Percentiles rank a stretch among this genome's conserved stretches.
Conservation (phyloP, 2,113 vertebrate genomes). For the Grantiella picta region DNA sequence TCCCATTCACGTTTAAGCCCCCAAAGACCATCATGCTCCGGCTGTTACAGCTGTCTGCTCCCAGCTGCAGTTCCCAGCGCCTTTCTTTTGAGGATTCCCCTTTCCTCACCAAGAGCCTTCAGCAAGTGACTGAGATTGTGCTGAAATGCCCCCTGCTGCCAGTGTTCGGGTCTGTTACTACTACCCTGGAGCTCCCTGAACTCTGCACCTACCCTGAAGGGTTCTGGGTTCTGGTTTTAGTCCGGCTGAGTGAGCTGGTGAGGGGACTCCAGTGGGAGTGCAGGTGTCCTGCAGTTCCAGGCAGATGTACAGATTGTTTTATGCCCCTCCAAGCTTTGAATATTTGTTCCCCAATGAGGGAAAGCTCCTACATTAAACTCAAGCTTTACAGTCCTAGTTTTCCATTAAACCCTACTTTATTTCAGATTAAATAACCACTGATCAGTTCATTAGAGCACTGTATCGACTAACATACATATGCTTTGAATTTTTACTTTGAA, state of each 20-base stretch:
- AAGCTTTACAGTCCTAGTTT: background rate
- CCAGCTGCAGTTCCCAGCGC: background rate
- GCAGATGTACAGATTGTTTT: background rate
- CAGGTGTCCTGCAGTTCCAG: background rate
- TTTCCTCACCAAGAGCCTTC: background rate
- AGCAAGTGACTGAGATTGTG: background rate
- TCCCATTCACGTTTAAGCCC: fast-evolving
- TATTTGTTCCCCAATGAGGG: background rate
- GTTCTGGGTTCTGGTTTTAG: background rate
- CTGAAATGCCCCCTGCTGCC: background rate
- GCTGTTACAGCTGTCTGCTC: background rate
- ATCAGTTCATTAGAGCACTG: background rate
- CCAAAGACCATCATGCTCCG: background rate
- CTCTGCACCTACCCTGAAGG: fast-evolving
- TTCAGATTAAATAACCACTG: background rate
- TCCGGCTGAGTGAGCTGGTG: background rate
- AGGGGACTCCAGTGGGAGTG: background rate
- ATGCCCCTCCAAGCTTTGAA: background rate
- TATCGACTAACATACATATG: background rate
- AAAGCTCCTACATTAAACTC: background rate
- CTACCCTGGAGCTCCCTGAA: fast-evolving
- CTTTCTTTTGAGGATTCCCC: background rate
- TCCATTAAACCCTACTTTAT: background rate
- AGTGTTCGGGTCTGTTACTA: background rate
- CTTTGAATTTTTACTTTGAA: background rate